A percentile compares a stretch with the other conserved stretches of the same genome.
phyloP scores from a whole-genome alignment of 2,797 vertebrate species.

The Knipowitschia caucasica region DNA sequence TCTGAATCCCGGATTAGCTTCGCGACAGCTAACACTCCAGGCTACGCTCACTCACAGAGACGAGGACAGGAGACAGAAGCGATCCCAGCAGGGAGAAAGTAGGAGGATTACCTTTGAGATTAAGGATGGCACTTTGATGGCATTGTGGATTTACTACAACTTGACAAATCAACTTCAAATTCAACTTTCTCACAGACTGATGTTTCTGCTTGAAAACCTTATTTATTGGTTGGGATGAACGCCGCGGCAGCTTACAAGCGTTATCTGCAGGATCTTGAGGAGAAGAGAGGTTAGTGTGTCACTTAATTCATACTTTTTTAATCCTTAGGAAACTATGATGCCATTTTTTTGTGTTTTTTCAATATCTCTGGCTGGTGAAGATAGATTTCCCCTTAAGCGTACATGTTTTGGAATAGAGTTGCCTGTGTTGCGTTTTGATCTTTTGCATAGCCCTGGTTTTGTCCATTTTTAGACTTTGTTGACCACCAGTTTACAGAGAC shows the following conservation, averaged over 20 bases:
- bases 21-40: slow-evolving; percentile 37
- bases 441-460: background rate
- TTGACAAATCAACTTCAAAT: slow-evolving; percentile 4
- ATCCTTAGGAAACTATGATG: background rate
- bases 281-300: slow-evolving; percentile 76
- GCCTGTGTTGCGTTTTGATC: background rate
- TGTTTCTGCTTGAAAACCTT: slow-evolving; percentile 3
- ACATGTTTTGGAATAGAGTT: background rate
- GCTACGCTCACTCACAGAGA: slow-evolving; percentile 13
- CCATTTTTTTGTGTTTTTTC: too few species aligned
- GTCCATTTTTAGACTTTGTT: background rate
- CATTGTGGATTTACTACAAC: background rate
- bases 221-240: slow-evolving; percentile 59
- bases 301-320: slow-evolving; percentile 6
- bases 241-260: slow-evolving; percentile 70
- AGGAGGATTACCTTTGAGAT: slow-evolving; percentile 59
- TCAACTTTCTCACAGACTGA: background rate
- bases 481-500: background rate
- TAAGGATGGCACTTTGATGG: slow-evolving; percentile 54
- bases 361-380: too few species aligned
- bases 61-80: slow-evolving; percentile 21
- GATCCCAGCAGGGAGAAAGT: slow-evolving; percentile 22
- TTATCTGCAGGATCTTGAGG: slow-evolving; percentile 76
- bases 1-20: slow-evolving; percentile 71
- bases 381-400: too few species aligned